These are phyloP conservation scores for Brachionus asplanchnoidis DNA, from an alignment of 1,140 invertebrate species.

Conservation along the genomic window DNA sequence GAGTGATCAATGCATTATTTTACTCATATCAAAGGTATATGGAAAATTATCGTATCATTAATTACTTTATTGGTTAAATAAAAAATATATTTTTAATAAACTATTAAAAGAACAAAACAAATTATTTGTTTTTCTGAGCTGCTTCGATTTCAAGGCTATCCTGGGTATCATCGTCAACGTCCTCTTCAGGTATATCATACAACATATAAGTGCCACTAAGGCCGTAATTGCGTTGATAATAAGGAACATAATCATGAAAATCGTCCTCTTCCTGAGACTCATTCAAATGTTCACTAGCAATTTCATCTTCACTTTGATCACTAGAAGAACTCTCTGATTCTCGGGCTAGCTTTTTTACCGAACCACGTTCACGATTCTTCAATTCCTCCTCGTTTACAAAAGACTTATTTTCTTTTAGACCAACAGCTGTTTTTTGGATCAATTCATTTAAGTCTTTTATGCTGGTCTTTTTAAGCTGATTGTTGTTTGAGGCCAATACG, in stretches of 20 bases:
- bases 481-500: background rate
- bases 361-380: background rate
- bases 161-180: background rate
- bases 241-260: background rate
- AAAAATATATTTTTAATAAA: background rate
- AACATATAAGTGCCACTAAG: background rate
- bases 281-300: background rate
- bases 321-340: constrained; percentile 23
- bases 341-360: background rate
- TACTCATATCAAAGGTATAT: too few species aligned
- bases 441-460: constrained; percentile 17
- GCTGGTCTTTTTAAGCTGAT: background rate
- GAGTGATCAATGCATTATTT: too few species aligned
- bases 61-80: constrained; percentile 5
- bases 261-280: background rate
- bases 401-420: background rate
- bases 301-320: background rate
- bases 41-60: background rate
- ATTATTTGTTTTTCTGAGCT: background rate
- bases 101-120: background rate
- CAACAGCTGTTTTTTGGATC: background rate
- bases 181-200: constrained; percentile 37
- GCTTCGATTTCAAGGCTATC: background rate
- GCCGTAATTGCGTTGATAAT: constrained; percentile 14
- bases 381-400: background rate